These are phyloP conservation scores for Tauraco erythrolophus DNA, from an alignment of 2,113 vertebrate genomes.

Conservation along the genomic window DNA sequence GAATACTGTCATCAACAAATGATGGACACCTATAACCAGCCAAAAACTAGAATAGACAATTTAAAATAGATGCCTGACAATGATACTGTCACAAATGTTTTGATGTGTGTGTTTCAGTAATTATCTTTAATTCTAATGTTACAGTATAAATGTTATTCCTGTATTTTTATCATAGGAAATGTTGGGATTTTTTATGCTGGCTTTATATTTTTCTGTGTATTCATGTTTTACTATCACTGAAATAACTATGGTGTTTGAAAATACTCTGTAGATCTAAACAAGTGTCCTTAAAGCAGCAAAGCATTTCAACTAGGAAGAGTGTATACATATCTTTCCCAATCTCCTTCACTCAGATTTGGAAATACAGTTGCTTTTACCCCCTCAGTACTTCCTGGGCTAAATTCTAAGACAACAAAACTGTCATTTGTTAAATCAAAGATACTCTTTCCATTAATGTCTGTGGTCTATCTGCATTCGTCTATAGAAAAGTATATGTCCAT, in stretches of 20 bases:
- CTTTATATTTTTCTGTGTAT: background rate
- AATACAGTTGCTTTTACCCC: background rate
- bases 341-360: background rate
- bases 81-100: background rate
- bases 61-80: background rate
- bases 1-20: background rate
- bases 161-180: background rate
- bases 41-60: background rate
- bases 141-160: background rate
- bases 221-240: background rate
- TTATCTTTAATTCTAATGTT: background rate
- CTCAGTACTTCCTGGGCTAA: background rate
- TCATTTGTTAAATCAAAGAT: background rate
- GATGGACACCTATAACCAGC: background rate
- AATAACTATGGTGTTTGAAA: background rate
- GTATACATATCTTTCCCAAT: rapidly evolving
- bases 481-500: background rate
- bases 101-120: background rate
- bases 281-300: background rate
- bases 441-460: background rate
- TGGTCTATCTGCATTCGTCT: background rate
- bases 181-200: background rate
- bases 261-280: background rate
- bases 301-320: background rate
- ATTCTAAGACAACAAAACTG: background rate